Conservation (phyloP, 1,140 invertebrate species). For the Drosophila aff. region DNA sequence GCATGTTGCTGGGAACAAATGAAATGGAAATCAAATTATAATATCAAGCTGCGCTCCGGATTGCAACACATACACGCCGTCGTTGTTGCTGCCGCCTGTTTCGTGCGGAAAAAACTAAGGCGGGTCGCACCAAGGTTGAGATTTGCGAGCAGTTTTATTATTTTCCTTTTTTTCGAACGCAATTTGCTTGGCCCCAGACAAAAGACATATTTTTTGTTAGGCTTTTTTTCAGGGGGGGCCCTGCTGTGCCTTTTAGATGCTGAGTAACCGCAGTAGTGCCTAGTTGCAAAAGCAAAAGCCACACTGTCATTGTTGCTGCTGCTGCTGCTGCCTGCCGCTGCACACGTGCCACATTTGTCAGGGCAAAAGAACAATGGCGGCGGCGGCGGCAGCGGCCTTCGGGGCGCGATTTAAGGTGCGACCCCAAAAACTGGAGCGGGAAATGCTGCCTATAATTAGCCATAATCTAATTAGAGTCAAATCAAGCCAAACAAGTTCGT, state of each 20-base stretch:
- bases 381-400: slow-evolving; percentile 43
- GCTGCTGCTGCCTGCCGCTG: slow-evolving; percentile 6
- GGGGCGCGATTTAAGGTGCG: slow-evolving; percentile 60
- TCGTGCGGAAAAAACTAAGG: slow-evolving; percentile 73
- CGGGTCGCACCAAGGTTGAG: slow-evolving; percentile 67
- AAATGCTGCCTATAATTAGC: slow-evolving; percentile 63
- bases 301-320: slow-evolving; percentile 37
- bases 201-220: slow-evolving; percentile 55
- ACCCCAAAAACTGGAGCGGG: slow-evolving; percentile 53
- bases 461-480: slow-evolving; percentile 70
- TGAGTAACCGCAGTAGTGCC: slow-evolving; percentile 46
- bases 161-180: slow-evolving; percentile 17
- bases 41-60: slow-evolving; percentile 55
- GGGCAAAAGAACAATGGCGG: slow-evolving; percentile 49
- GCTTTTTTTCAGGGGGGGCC: slow-evolving; percentile 13
- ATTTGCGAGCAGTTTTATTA: slow-evolving; percentile 34
- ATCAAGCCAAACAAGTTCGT: slow-evolving; percentile 41
- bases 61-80: slow-evolving; percentile 51
- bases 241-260: slow-evolving; percentile 30
- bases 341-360: slow-evolving; percentile 67
- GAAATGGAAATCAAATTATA: slow-evolving; percentile 72
- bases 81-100: slow-evolving; percentile 41
- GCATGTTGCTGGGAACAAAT: slow-evolving; percentile 72
- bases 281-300: slow-evolving; percentile 44
- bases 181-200: slow-evolving; percentile 61